A percentile compares a stretch with the other conserved stretches of the same genome.
Conservation (phyloP, 2,888 invertebrate species). For the Nomada lathburiana region DNA sequence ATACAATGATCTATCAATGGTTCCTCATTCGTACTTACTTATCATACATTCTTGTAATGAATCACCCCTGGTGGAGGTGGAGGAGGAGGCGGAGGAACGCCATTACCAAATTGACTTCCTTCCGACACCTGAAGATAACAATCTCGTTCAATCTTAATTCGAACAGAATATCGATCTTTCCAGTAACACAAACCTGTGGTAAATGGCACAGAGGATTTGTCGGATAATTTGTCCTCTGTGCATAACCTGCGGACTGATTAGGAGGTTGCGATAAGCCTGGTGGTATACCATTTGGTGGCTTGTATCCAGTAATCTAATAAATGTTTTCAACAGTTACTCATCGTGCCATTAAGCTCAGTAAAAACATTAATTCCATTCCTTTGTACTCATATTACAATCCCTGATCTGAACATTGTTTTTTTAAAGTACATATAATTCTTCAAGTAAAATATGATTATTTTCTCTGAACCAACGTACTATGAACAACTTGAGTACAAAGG, state of each 20-base stretch:
- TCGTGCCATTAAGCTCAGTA: too few relatives aligned
- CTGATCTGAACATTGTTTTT: neutral
- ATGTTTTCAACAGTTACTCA: slow-evolving; percentile 9
- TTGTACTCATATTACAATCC: neutral
- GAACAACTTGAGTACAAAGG: neutral
- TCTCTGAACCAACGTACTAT: neutral
- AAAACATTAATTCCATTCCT: slow-evolving; percentile 2
- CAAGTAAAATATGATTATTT: neutral
- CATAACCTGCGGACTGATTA: slow-evolving; percentile 78
- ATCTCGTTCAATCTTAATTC: slow-evolving; percentile 12
- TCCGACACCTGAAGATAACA: slow-evolving; percentile 73
- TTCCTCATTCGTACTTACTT: slow-evolving; percentile 48
- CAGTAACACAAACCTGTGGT: slow-evolving; percentile 75
- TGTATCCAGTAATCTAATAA: slow-evolving; percentile 81
- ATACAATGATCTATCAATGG: slow-evolving; percentile 23
- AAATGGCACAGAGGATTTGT: slow-evolving; percentile 80
- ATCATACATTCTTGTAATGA: slow-evolving; percentile 79
- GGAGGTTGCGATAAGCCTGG: slow-evolving; percentile 78
- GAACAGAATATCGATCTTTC: neutral
- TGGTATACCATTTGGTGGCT: slow-evolving; percentile 79
- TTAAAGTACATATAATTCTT: neutral
- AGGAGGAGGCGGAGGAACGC: slow-evolving; percentile 72
- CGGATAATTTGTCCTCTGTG: slow-evolving; percentile 79
- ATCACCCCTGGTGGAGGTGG: slow-evolving; percentile 75
- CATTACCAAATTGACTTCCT: slow-evolving; percentile 76